Base-by-base conservation (phyloP, 92 coral and sea anemone genomes). In the Siderastrea siderea region DNA sequence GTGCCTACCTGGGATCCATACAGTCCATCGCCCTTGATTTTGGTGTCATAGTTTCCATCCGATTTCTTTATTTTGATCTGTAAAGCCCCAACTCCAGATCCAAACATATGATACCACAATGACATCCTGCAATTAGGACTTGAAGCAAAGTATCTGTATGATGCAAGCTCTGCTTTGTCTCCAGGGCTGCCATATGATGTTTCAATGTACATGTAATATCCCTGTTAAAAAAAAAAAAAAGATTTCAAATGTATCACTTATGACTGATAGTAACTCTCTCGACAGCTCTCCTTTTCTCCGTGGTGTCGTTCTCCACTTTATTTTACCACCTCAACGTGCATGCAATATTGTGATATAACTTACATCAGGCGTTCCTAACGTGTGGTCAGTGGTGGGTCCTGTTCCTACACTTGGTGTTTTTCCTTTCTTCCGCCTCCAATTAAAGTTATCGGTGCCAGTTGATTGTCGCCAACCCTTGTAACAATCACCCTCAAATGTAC, bases 381-480 rank as follows among this genome's bases (percentile, higher is more conserved):
- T 98, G 91, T 94, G 98, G 81, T 98, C 99, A 38, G 57, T 62
- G 45, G 88, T 84, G 11, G 99, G 99, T 9, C 99, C 98, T 2
- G 99, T 98, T 6, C 95, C 91, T 14, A 78, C 61, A 55, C 95
- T 93, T 3, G 97, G 95, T 1, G 99, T 94, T 14, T 82, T 50
- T 57, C 98, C 99, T 68, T 94, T 89, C 47, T 89, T 90, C 60
- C 98, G 77, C 44, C 82, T 74, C 99, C 99, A 98, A 90, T 98
- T 96, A 45, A 95, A 91, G 93, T 98, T 98, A 80, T 98, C 99
- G 43, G 93, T 73, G 16, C 95, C 97, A 19, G 80, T 78, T 0
- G 98, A 93, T 68, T 98, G 98, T 63, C 98, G 87, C 99, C 99
- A 98, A 1, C 99, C 99, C 67, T 85, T 91, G 90, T 88, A 95